Base-by-base conservation (phyloP, 2,113 vertebrate species). In the Pleuronectes platessa region DNA sequence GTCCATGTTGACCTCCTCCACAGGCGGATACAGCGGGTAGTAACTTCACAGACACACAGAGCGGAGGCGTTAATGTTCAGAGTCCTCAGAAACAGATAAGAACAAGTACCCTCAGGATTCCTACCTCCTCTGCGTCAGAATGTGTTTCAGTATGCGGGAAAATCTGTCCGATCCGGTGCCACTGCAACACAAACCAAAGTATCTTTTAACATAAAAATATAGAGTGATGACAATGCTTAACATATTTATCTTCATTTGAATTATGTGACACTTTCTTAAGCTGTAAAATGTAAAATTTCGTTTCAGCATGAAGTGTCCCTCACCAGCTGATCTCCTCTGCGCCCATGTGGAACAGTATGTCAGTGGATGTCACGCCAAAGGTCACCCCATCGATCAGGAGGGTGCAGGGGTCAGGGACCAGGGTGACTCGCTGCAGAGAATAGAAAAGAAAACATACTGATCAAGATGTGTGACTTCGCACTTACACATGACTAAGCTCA, bases 281-380 rank as follows among this genome's bases (percentile, higher is more conserved):
- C 8, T 9, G 35, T 2, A 74, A 21, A 12, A 27, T 17, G 6
- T 13, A 67, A 27, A 53, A 10, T 31, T 26, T 3, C 0, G n/a
- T 63, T 24, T 24, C 5, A 17, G 21, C 45, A 70, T 58, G 61
- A 51, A 6, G 67, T 31, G 18, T 71, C 82, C 26, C 23, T 84
- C 84, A 98, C 97, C 95, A 94, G 92, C 96, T 97, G 88, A 99
- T 98, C 92, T 98, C 97, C 86, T 99, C 97, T 0, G 96, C 93
- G 0, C 96, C 94, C 94, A 99, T 96, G 92, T 98, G 96, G 81
- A 99, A 94, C 3, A 99, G 89, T 14, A 99, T 92, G 67, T 99
- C 97, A 0, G 96, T 97, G 76, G 97, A 98, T 0, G 95, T 98
- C 76, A 98, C 51, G 61, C 96, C 97, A 0, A 99, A 73, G 3